Percentiles rank a stretch among this genome's conserved stretches.
Conservation (phyloP, 1,140 invertebrate genomes). For the Psix sp. region DNA sequence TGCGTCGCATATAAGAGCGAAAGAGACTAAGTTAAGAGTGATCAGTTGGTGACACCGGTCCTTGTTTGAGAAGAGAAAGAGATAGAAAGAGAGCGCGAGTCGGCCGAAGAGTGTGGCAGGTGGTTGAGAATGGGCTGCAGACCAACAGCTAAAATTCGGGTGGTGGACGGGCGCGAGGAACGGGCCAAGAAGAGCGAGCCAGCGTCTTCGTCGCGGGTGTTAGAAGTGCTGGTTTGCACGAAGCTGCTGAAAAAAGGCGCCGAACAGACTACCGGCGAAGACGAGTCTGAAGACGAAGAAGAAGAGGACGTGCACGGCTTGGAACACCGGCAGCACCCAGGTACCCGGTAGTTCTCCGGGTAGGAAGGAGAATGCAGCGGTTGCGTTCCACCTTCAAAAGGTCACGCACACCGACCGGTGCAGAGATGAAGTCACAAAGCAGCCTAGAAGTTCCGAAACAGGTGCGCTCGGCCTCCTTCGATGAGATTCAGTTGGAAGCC, state of each 20-base stretch:
- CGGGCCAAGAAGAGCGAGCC: conserved; percentile 53
- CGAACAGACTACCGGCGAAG: conserved; percentile 53
- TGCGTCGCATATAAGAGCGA: too few species aligned
- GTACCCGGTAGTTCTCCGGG: conserved; percentile 61
- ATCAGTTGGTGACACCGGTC: too few species aligned
- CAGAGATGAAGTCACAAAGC: conserved; percentile 93
- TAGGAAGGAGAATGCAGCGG: conserved; percentile 82
- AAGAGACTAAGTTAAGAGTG: too few species aligned
- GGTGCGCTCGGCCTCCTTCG: conserved; percentile 88
- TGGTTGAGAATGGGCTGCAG: conserved; percentile 71
- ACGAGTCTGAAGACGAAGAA: conserved; percentile 46
- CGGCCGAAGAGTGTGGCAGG: conserved; percentile 36
- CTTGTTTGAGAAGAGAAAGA: too few species aligned
- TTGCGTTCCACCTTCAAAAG: conserved; percentile 90
- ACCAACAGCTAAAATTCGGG: conserved; percentile 63
- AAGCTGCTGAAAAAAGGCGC: conserved; percentile 29
- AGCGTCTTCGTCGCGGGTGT: conserved; percentile 48
- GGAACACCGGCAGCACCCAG: conserved; percentile 7
- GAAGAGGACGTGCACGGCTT: conserved; percentile 18
- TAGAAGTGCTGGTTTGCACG: conserved; percentile 46
- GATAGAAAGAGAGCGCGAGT: neutral
- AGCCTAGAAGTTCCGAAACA: conserved; percentile 92
- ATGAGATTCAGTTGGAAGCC: conserved; percentile 89
- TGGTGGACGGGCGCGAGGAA: conserved; percentile 63
- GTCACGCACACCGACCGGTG: conserved; percentile 89